Base-by-base conservation (phyloP, 2,113 vertebrate species). In the Hippocampus comes region DNA sequence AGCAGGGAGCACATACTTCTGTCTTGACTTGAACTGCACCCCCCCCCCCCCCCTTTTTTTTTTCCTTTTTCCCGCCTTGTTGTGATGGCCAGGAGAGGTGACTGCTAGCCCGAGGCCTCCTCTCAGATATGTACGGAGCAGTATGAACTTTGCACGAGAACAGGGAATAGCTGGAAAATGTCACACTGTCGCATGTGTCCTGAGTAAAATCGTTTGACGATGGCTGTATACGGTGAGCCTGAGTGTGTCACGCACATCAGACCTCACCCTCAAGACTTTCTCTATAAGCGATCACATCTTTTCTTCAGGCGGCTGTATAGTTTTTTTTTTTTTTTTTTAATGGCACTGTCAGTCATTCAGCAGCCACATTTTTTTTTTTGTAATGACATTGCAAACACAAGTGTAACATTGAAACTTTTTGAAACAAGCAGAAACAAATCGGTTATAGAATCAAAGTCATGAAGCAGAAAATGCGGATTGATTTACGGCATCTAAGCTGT, bases 141-240 rank as follows among this genome's bases (percentile, higher is more conserved):
- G 78, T 79, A 77, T 90, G 86, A 91, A 91, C 90, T 90, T 90
- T 91, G 66, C 76, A 64, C 71, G 73, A 71, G 76, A 84, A 81
- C 72, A 79, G 81, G 76, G 90, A 86, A 91, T 92, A 88, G 87
- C 84, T 90, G 88, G 75, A 61, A 92, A 93, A 92, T 92, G 91
- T 91, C 93, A 90, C 84, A 56, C 49, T 27, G 38, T 55, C 68
- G 53, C 81, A 63, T 49, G 66, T 71, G 79, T 83, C 75, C 80
- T 53, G 2, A 68, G 74, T 20, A 61, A 71, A 78, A 76, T 84
- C 61, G 67, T 84, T 85, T 79, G 81, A 88, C 75, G 83, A 71
- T 76, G 75, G 71, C 63, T 49, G 59, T 30, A 56, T 81, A 78
- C 82, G 84, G 83, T 88, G 87, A 87, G 14, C 43, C 7, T 27